Percentiles rank a stretch among this genome's conserved stretches.
Evolutionary conservation across 2,888 invertebrate genomes (phyloP).

Genomic region (Tetanocera ferruginea): DNA sequence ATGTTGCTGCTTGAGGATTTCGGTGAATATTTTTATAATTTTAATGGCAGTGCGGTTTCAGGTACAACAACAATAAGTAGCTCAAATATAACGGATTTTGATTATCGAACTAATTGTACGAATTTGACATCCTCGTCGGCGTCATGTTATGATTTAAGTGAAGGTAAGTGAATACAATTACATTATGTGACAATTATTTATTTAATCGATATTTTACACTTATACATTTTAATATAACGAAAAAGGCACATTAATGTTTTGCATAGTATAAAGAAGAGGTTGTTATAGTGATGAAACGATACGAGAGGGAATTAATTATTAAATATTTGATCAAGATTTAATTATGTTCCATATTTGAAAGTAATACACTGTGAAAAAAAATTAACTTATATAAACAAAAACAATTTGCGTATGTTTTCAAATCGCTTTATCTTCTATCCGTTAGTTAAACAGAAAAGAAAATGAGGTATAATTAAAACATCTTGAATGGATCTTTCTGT

Average conservation of each 20-base stretch:
- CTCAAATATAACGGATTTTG: slow-evolving; percentile 64
- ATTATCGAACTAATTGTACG: slow-evolving; percentile 67
- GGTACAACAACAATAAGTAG: slow-evolving; percentile 59
- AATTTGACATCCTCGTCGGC: slow-evolving; percentile 61
- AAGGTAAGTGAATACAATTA: slow-evolving; percentile 58
- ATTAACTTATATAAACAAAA: too few relatives aligned
- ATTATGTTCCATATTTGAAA: too few relatives aligned
- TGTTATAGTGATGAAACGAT: neutral
- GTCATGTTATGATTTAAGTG: slow-evolving; percentile 61
- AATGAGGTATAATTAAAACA: too few relatives aligned
- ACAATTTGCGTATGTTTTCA: too few relatives aligned
- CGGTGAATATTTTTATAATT: slow-evolving; percentile 81
- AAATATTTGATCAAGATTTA: too few relatives aligned
- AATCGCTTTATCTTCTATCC: too few relatives aligned
- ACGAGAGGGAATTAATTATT: too few relatives aligned
- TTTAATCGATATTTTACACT: neutral
- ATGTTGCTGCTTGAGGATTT: slow-evolving; percentile 82
- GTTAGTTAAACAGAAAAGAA: too few relatives aligned
- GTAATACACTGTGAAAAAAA: too few relatives aligned
- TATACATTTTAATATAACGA: neutral
- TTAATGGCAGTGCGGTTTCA: slow-evolving; percentile 67
- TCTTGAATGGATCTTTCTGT: too few relatives aligned
- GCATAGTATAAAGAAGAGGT: neutral
- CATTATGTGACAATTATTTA: neutral
- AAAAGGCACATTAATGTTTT: neutral